These are phyloP conservation scores for Crepidodera aurea DNA, from an alignment of 2,888 invertebrate genomes.

Conservation along the genomic window DNA sequence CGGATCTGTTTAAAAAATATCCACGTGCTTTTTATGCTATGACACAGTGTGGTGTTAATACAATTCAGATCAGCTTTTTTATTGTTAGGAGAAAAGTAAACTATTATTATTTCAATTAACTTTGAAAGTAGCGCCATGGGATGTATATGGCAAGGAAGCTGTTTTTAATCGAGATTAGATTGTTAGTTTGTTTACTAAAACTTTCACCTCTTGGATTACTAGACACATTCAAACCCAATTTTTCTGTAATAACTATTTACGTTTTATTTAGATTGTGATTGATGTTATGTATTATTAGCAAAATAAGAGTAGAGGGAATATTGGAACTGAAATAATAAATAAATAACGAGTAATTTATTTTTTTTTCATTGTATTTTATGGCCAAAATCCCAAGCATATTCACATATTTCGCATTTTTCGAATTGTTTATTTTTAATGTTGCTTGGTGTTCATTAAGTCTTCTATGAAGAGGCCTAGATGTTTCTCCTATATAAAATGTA, in stretches of 20 bases:
- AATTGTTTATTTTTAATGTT: too few species aligned
- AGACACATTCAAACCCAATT: conserved; percentile 1
- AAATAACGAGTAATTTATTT: too few species aligned
- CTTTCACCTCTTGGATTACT: conserved; percentile 36
- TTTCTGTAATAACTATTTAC: not conserved
- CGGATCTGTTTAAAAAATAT: conserved; percentile 19
- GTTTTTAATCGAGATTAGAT: conserved; percentile 33
- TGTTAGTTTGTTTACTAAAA: conserved; percentile 26
- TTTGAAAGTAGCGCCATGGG: conserved; percentile 40
- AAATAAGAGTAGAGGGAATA: too few species aligned
- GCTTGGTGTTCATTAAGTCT: too few species aligned
- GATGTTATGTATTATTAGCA: too few species aligned
- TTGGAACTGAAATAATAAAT: too few species aligned
- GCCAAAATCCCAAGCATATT: too few species aligned
- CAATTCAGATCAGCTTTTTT: conserved; percentile 38
- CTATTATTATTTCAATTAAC: conserved; percentile 47
- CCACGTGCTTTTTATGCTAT: conserved; percentile 4
- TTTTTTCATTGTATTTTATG: too few species aligned
- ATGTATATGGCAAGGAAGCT: conserved; percentile 29
- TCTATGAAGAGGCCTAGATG: too few species aligned
- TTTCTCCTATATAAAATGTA: too few species aligned
- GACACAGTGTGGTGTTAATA: conserved; percentile 28
- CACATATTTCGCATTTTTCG: too few species aligned
- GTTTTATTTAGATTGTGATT: not conserved
- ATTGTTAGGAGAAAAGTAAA: conserved; percentile 37